Base-by-base conservation (phyloP, 2,113 vertebrate species). In the Psittacus erithacus region DNA sequence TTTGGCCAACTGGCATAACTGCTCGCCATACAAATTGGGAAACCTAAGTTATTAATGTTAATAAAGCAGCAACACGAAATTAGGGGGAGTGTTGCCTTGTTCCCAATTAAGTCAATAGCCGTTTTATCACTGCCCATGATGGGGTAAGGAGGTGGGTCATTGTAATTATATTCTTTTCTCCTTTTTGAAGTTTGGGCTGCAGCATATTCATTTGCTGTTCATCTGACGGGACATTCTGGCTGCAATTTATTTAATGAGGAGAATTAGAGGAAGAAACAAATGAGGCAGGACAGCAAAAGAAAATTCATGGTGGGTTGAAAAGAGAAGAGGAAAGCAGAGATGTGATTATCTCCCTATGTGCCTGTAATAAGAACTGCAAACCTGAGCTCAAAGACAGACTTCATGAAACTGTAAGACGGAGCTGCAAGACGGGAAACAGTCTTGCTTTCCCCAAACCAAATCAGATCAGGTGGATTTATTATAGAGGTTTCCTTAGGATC, bases 201-300 rank as follows among this genome's bases (percentile, higher is more conserved):
- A 86, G 78, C 67, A 74, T 81, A 90, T 86, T 90, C 63, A 96
- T 95, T 92, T 90, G 75, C 46, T 50, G 9, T 68, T 92, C 11
- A 0, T 92, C 85, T 96, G 92, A 93, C 79, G 86, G 90, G 55
- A 91, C 41, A 55, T 83, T 94, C 92, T 60, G 73, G 27, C 35
- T 76, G 82, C 60, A 96, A 88, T 93, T 96, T 95, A 84, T 90
- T 93, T 96, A 96, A 95, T 81, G 90, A 95, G 79, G 35, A 82
- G 65, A 92, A 84, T 78, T 62, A 94, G 64, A 93, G 47, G 29
- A 70, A 88, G 93, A 90, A 95, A 88, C 64, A 96, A 92, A 96
- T 41, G 76, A 96, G 52, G 69, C 76, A 82, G 62, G 80, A 94
- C 80, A 94, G 80, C 39, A 68, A 59, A 52, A 73, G 39, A 71